phyloP scores from a whole-genome alignment of 1,140 invertebrate genomes.

The Lepidurus arcticus region DNA sequence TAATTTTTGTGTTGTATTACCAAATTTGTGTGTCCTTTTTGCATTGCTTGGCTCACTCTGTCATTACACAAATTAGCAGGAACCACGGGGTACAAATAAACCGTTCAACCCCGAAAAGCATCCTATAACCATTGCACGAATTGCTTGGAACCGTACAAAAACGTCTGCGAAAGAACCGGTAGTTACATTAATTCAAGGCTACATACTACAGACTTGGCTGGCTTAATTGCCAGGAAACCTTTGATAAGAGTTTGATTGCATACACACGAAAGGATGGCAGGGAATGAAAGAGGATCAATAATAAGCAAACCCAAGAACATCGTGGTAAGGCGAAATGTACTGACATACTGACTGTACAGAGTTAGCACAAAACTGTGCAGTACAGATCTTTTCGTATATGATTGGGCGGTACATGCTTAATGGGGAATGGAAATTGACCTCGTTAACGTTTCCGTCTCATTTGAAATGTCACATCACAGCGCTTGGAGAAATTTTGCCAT shows the following conservation, averaged over 20 bases:
- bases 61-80: too few species aligned
- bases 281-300: not conserved
- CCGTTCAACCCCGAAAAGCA: too few species aligned
- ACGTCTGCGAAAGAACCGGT: not conserved
- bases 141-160: too few species aligned
- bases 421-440: constrained; percentile 11
- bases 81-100: too few species aligned
- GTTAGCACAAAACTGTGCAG: too few species aligned
- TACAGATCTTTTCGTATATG: too few species aligned
- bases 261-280: not conserved
- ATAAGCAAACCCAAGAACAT: not conserved
- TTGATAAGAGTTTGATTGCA: constrained; percentile 7
- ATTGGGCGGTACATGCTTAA: not conserved
- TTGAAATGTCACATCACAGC: not conserved
- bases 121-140: too few species aligned
- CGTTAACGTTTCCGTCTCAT: not conserved
- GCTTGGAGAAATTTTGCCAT: too few species aligned
- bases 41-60: too few species aligned
- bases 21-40: too few species aligned
- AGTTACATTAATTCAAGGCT: not conserved
- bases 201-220: not conserved
- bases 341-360: too few species aligned
- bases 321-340: not conserved
- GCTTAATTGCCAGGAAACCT: constrained; percentile 18
- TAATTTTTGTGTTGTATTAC: too few species aligned